Evolutionary conservation across 1,140 invertebrate species (phyloP), one percentile per base, ranked within the genome.

Genomic region (Ephestia elutella): DNA sequence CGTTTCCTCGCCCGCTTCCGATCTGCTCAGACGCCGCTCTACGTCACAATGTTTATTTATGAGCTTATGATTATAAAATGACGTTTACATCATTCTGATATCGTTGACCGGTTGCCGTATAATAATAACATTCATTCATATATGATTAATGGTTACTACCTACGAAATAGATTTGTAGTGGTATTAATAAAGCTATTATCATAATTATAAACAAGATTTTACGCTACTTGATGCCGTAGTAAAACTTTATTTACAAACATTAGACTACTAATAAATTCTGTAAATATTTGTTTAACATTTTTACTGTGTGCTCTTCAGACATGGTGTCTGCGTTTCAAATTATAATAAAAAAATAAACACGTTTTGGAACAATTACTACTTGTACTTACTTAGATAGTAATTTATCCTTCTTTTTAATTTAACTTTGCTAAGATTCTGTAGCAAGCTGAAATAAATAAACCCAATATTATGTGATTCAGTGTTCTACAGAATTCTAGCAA

Each of bases 31-130:
- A 73, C 72, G 66, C 67, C 54, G 56, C 54, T 56, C 54, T 18
- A 76, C 78, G 81, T 86, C 82, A 87, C 66, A 60, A 68, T 79
- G 78, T 85, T 80, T 87, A 87, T 85, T 87, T 85, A 87, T 81
- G 82, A 85, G 78, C 76, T 86, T 84, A 86, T 84, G 81, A 87
- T 87, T 84, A 86, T 83, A 78, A 86, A 86, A 77, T 86, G 82
- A 87, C 82, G 82, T 87, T 80, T 76, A 79, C 73, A 75, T 73
- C 78, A 78, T 78, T 78, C 71, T 68, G 80, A 85, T 87, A 87
- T 83, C 84, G 74, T 81, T 79, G 82, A 83, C 80, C 81, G 77
- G 76, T 73, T 63, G 73, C 68, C 69, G 75, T 71, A 71, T 82
- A 82, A 78, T 86, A 83, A 85, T 80, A 87, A 80, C 78, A 82